These are phyloP conservation scores for Potamarius usumacintae DNA, from an alignment of 2,113 vertebrate species.

Conservation along the genomic window DNA sequence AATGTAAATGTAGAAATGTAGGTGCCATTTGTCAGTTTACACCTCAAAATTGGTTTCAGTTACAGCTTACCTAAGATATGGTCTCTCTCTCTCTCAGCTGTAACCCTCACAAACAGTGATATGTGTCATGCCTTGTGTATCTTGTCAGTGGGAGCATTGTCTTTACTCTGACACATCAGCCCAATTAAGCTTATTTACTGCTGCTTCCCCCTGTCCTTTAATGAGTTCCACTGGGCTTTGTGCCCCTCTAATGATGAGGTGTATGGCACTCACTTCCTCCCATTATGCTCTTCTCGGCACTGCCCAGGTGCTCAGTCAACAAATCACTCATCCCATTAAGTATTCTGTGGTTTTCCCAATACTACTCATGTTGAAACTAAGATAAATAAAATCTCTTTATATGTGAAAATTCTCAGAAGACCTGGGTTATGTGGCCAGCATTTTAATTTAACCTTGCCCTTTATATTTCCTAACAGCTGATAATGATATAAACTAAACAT, in stretches of 20 bases:
- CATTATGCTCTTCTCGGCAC: constrained; percentile 60
- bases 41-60: neutral
- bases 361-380: constrained; percentile 19
- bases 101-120: constrained; percentile 65
- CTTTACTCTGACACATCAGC: constrained; percentile 70
- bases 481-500: neutral
- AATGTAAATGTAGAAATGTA: neutral
- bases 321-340: constrained; percentile 44
- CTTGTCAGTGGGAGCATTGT: constrained; percentile 69
- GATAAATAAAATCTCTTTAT: neutral
- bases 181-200: constrained; percentile 83
- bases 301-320: constrained; percentile 60
- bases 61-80: neutral
- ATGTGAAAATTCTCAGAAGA: neutral
- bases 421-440: neutral
- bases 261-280: constrained; percentile 55
- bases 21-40: neutral
- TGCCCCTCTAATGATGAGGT: constrained; percentile 65
- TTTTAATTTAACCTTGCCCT: neutral
- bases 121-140: constrained; percentile 58
- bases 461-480: neutral
- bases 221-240: constrained; percentile 78
- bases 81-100: constrained; percentile 18
- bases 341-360: constrained; percentile 37
- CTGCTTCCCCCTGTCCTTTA: constrained; percentile 65